Base-by-base conservation (phyloP, 2,888 invertebrate genomes). In the Platycnemis pennipes region DNA sequence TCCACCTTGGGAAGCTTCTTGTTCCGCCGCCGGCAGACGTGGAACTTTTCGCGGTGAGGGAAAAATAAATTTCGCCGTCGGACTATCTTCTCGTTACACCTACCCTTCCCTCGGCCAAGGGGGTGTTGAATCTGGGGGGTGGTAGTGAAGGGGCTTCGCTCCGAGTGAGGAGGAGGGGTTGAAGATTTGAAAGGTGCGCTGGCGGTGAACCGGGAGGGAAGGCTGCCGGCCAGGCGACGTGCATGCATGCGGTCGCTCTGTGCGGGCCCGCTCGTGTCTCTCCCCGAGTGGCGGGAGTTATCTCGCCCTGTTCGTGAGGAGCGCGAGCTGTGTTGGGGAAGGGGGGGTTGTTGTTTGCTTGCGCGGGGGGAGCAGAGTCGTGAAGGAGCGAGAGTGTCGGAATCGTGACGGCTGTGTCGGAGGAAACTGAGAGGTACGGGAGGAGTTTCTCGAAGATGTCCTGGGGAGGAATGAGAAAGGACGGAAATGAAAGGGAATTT, bases 401-500 rank as follows among this genome's bases (percentile, higher is more conserved):
- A 77, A 31, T 77, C 77, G 77, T 77, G 77, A 77, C 77, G 37
- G 77, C 5, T 11, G 37, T 13, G 77, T 31, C 11, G 26, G 77
- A 49, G 77, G 26, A 77, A 37, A 63, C 63, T 63, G 26, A 22
- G 63, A 26, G 37, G 77, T 13, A 77, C 26, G 77, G 26, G 37
- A 77, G 77, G 37, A 13, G 77, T 77, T 37, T 77, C 77, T 26
- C 77, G 77, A 26, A 37, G 37, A 37, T 37, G 77, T 37, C 77
- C 37, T 37, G 77, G 77, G 4, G 77, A 13, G 31, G 77, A 11
- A 16, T 37, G 77, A 37, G 31, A 37, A 26, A 11, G 31, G 37
- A 77, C 77, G 77, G 26, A 26, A 37, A 77, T 77, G 77, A 77
- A 77, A 77, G 37, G 77, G 37, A 77, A 77, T 37, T n/a, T 77